A percentile compares a stretch with the other conserved stretches of the same genome.
Evolutionary conservation across 1,140 invertebrate species (phyloP).

Genomic region (Zaprionus taronus): DNA sequence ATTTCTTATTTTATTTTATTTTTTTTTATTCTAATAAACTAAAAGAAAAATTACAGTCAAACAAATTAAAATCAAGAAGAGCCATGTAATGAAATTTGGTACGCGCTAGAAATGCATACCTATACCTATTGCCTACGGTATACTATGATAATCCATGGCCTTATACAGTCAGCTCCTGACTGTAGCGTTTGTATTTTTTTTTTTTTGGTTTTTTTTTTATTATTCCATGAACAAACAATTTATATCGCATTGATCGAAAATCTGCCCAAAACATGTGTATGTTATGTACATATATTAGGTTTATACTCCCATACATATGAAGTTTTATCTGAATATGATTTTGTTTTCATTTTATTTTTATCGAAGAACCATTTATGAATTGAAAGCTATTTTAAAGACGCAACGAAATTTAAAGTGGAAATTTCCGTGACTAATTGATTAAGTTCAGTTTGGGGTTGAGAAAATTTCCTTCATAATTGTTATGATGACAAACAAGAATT

Average conservation of each 20-base stretch:
- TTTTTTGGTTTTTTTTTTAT: neutral
- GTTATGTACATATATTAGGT: neutral
- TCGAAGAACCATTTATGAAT: conserved; percentile 17
- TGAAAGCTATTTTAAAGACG: conserved; percentile 44
- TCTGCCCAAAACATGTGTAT: conserved; percentile 1
- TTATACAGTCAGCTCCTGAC: too few relatives aligned
- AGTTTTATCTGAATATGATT: neutral
- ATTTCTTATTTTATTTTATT: too few relatives aligned
- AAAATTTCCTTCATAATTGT: conserved; percentile 1
- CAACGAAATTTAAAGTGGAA: conserved; percentile 45
- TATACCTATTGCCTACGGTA: too few relatives aligned
- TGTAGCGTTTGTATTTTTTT: too few relatives aligned
- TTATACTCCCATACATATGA: neutral
- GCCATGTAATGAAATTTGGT: too few relatives aligned
- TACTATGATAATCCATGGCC: too few relatives aligned
- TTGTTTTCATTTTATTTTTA: conserved; percentile 7
- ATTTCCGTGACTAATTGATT: conserved; percentile 56
- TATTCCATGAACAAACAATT: neutral
- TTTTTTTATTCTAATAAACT: too few relatives aligned
- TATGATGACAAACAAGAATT: neutral
- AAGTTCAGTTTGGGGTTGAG: conserved; percentile 7
- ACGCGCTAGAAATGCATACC: too few relatives aligned
- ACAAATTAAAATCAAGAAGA: too few relatives aligned
- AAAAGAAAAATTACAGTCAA: too few relatives aligned
- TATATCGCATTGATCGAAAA: conserved; percentile 31